These are phyloP conservation scores for Drosophila nikananu DNA, from an alignment of 1,140 invertebrate genomes.

Conservation along the genomic window DNA sequence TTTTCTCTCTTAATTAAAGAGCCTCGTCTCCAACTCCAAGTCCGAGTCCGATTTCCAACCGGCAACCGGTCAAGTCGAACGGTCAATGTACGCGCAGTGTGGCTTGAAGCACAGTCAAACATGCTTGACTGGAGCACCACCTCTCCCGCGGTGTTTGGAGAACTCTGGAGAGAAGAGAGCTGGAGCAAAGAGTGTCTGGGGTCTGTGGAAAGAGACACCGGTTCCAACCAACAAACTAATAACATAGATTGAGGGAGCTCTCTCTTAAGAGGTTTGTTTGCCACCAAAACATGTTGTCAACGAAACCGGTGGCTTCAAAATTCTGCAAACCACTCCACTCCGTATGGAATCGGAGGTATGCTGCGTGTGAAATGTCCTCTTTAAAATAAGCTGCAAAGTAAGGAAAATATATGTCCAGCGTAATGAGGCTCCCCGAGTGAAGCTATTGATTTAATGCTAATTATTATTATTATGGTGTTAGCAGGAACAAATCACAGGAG, in stretches of 20 bases:
- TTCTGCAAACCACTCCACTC: conserved; percentile 24
- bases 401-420: conserved; percentile 13
- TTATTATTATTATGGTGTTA: conserved; percentile 7
- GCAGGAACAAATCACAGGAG: conserved; percentile 3
- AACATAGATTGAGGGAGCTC: conserved; percentile 24
- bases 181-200: conserved; percentile 22
- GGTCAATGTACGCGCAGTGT: conserved; percentile 74
- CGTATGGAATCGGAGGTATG: conserved; percentile 7
- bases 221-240: conserved; percentile 23
- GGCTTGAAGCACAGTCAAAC: conserved; percentile 61
- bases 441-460: conserved; percentile 16
- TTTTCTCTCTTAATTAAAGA: conserved; percentile 28
- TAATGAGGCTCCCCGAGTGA: conserved; percentile 3
- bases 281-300: conserved; percentile 39
- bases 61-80: conserved; percentile 77
- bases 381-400: conserved; percentile 21
- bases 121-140: conserved; percentile 49
- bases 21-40: background rate
- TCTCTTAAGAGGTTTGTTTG: conserved; percentile 36
- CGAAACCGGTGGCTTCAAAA: conserved; percentile 37
- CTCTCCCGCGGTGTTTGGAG: conserved; percentile 16
- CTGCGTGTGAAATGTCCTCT: conserved; percentile 32
- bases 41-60: conserved; percentile 51
- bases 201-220: conserved; percentile 10
- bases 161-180: conserved; percentile 23